These are phyloP conservation scores for Eonycteris spelaea DNA, from an alignment of 2,113 vertebrate species.

Conservation along the genomic window DNA sequence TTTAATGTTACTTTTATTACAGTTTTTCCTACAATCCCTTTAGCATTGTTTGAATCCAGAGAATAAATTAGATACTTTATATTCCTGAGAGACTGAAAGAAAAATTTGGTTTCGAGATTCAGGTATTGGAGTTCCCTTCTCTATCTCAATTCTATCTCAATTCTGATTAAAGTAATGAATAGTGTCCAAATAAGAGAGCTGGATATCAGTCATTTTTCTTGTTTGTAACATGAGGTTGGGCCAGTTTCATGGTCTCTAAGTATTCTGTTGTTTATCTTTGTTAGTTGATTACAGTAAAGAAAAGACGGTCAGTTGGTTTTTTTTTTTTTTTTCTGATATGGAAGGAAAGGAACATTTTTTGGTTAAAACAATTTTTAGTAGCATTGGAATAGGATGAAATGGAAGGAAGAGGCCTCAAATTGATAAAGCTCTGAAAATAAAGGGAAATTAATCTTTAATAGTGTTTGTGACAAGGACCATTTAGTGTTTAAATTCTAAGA, in stretches of 20 bases:
- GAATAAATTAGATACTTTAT: neutral
- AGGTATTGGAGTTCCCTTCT: neutral
- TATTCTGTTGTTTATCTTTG: neutral
- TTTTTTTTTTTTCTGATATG: neutral
- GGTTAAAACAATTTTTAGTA: constrained; percentile 7
- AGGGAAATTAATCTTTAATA: constrained; percentile 11
- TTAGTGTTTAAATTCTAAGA: constrained; percentile 15
- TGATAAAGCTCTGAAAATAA: constrained; percentile 15
- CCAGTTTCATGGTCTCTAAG: neutral
- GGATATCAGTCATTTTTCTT: neutral
- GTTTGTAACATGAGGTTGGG: neutral
- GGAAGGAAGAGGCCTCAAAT: neutral
- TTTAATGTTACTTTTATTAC: constrained; percentile 1
- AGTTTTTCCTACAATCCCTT: neutral
- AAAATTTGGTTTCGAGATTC: constrained; percentile 12
- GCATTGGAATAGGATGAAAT: neutral
- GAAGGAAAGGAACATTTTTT: neutral
- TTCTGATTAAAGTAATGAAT: neutral
- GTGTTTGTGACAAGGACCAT: neutral
- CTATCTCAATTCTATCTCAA: neutral
- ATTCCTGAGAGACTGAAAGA: neutral
- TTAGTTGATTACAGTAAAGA: neutral
- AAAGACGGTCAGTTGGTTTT: neutral
- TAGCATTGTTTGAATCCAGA: constrained; percentile 46
- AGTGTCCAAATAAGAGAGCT: constrained; percentile 5